Base-by-base conservation (phyloP, 2,113 vertebrate species). In the Furnarius figulus region DNA sequence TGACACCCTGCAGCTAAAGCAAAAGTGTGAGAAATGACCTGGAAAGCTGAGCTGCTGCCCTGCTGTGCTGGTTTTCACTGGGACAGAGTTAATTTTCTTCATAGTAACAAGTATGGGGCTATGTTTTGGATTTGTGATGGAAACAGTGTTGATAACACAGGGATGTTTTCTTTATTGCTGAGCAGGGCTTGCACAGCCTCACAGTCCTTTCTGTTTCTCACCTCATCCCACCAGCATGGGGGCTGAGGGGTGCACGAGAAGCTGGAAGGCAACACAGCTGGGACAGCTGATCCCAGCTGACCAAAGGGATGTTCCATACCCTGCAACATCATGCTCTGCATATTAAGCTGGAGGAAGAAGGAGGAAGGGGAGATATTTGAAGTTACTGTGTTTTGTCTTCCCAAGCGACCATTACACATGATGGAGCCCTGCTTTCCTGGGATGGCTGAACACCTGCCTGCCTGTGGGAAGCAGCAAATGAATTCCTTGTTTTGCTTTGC, bases 321-420 rank as follows among this genome's bases (percentile, higher is more conserved):
- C n/a, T 9, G 20, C 31, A 61, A n/a, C 35, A 31, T 31, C 3
- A 0, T 67, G 22, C 35, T 42, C 46, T 28, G 53, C 52, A 5
- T 3, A 3, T 61, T 21, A 74, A 80, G 15, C 39, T 55, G 47
- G 15, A 14, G 22, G 19, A 61, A 55, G 40, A 42, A 86, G 15
- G 39, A 67, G 40, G 14, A 23, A 55, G 1, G n/a, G 25, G 53
- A 10, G 7, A 25, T 31, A 50, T 33, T 49, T 11, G 16, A 22
- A 21, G 10, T 13, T 42, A 37, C 42, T 67, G 35, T 68, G 25
- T 55, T 91, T 86, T 49, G 39, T 24, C 25, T 47, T 80, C 40
- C 30, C 35, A 28, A 42, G 27, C 24, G 19, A 67, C 22, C 3
- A 3, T 42, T 53, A 6, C 2, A 3, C 8, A 3, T 0, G 0